These are phyloP conservation scores for Pollenia amentaria DNA, from an alignment of 2,888 invertebrate species.

Conservation along the genomic window DNA sequence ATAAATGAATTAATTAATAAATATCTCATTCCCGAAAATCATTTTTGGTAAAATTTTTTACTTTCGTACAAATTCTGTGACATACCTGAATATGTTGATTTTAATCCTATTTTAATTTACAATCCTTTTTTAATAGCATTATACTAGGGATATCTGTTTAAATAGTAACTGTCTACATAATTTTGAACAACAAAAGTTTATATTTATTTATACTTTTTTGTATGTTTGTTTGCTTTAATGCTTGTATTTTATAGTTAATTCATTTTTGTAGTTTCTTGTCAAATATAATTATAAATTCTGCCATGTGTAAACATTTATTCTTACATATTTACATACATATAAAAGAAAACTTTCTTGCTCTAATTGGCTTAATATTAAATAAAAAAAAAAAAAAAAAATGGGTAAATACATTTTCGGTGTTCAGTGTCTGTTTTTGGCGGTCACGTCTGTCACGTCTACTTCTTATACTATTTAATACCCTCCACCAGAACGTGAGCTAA, in stretches of 20 bases:
- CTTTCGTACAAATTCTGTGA: too few relatives aligned
- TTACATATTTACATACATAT: background rate
- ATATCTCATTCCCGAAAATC: too few relatives aligned
- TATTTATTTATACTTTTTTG: background rate
- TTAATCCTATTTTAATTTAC: background rate
- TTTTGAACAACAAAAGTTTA: background rate
- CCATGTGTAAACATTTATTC: conserved; percentile 42
- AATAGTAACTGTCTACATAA: background rate
- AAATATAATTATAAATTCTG: conserved; percentile 62
- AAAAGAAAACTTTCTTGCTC: background rate
- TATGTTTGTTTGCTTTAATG: background rate
- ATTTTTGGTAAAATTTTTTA: too few relatives aligned
- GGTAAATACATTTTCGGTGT: conserved; percentile 26
- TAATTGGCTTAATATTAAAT: conserved; percentile 26
- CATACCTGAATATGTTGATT: background rate
- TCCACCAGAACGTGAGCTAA: too few relatives aligned
- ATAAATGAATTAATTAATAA: too few relatives aligned
- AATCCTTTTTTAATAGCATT: background rate
- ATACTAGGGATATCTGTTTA: background rate
- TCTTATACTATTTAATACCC: background rate
- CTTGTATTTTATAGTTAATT: conserved; percentile 40
- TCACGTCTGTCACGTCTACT: conserved; percentile 65
- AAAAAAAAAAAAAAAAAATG: conserved; percentile 13
- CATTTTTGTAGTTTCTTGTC: conserved; percentile 60
- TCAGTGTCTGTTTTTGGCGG: conserved; percentile 62